These are phyloP conservation scores for Scaptomyza graminum DNA, from an alignment of 1,140 invertebrate species.

Conservation along the genomic window DNA sequence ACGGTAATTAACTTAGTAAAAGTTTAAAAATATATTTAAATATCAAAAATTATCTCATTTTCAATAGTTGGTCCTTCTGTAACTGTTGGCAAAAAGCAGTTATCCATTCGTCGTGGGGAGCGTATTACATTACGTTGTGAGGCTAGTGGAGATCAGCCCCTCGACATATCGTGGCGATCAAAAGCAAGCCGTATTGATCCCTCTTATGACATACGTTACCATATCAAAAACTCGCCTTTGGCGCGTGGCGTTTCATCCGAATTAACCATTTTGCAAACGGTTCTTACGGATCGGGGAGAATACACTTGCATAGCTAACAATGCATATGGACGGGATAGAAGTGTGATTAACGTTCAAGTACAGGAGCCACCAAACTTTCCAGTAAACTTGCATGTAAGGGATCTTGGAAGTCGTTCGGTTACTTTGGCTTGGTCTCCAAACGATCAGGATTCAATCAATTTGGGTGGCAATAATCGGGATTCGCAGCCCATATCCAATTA, in stretches of 20 bases:
- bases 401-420: conserved; percentile 86
- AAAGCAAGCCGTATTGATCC: conserved; percentile 84
- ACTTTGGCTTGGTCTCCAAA: conserved; percentile 86
- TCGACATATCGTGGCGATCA: conserved; percentile 90
- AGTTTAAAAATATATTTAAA: background rate
- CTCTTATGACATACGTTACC: conserved; percentile 85
- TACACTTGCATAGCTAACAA: conserved; percentile 89
- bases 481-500: conserved; percentile 86
- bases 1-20: conserved; percentile 85
- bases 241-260: conserved; percentile 86
- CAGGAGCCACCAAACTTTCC: conserved; percentile 89
- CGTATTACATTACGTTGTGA: conserved; percentile 89
- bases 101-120: conserved; percentile 88
- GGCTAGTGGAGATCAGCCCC: conserved; percentile 93
- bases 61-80: conserved; percentile 71
- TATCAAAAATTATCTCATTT: background rate
- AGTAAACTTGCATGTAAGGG: conserved; percentile 86
- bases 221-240: conserved; percentile 85
- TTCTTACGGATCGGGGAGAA: conserved; percentile 87
- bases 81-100: conserved; percentile 83
- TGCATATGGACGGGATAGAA: conserved; percentile 88
- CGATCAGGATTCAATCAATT: conserved; percentile 58
- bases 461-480: conserved; percentile 76
- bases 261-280: conserved; percentile 86
- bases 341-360: conserved; percentile 87